A percentile compares a stretch with the other conserved stretches of the same genome.
Evolutionary conservation across 1,140 invertebrate genomes (phyloP).

Genomic region (Drosophila persimilis): DNA sequence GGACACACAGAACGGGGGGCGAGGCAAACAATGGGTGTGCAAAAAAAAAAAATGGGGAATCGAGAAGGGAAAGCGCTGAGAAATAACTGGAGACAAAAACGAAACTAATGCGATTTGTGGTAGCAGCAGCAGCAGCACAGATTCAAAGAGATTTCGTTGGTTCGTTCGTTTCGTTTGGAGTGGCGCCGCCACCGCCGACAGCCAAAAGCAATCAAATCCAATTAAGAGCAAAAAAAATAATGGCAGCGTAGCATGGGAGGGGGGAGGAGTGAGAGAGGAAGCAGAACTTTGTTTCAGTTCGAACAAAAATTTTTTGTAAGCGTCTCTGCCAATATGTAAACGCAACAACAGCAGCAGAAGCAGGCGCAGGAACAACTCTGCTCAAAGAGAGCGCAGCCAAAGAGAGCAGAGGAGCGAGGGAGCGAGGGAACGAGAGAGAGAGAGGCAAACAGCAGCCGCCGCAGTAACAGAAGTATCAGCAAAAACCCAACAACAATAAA

Average conservation of each 20-base stretch:
- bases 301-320: constrained; percentile 8
- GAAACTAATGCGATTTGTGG: constrained; percentile 73
- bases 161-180: constrained; percentile 3
- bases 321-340: constrained; percentile 32
- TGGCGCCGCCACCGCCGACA: constrained; percentile 66
- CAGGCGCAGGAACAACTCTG: constrained; percentile 28
- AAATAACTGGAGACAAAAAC: constrained; percentile 49
- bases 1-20: background rate
- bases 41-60: constrained; percentile 46
- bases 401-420: background rate
- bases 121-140: constrained; percentile 36
- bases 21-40: constrained; percentile 50
- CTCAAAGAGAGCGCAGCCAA: constrained; percentile 19
- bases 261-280: background rate
- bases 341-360: constrained; percentile 6
- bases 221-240: constrained; percentile 61
- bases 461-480: constrained; percentile 42
- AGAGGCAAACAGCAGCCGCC: constrained; percentile 32
- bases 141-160: constrained; percentile 42
- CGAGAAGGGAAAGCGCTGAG: constrained; percentile 67
- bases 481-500: constrained; percentile 50
- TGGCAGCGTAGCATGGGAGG: background rate
- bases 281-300: constrained; percentile 28
- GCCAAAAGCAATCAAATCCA: constrained; percentile 78
- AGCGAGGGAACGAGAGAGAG: background rate